Evolutionary conservation across 2,888 invertebrate genomes (phyloP).

Genomic region (Dascillus cervinus): DNA sequence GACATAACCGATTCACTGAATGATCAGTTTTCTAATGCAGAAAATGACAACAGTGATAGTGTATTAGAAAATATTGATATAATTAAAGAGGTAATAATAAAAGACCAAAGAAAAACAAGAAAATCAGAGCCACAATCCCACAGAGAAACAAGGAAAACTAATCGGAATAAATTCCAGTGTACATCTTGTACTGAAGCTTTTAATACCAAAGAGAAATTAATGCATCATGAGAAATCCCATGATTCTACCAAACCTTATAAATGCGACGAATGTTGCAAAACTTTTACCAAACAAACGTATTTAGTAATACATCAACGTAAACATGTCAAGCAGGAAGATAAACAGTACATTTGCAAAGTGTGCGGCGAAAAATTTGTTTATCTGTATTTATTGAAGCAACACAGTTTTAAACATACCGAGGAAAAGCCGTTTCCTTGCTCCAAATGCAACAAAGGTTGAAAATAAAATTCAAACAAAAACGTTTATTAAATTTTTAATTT

Average conservation of each 20-base stretch:
- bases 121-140: neutral
- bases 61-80: neutral
- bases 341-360: constrained; percentile 16
- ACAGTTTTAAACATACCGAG: constrained; percentile 31
- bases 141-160: constrained; percentile 2
- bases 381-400: constrained; percentile 31
- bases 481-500: constrained; percentile 8
- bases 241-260: constrained; percentile 10
- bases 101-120: neutral
- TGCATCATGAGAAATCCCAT: constrained; percentile 10
- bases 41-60: neutral
- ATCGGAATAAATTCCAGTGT: constrained; percentile 9
- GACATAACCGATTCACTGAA: neutral
- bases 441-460: constrained; percentile 31
- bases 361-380: constrained; percentile 30
- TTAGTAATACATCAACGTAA: constrained; percentile 18
- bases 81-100: neutral
- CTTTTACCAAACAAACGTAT: constrained; percentile 13
- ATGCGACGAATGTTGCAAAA: constrained; percentile 21
- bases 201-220: constrained; percentile 7
- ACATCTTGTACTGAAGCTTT: constrained; percentile 13
- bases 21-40: neutral
- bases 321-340: constrained; percentile 17
- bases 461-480: neutral
- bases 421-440: constrained; percentile 34